phyloP scores from a whole-genome alignment of 2,888 invertebrate genomes.

The Hemistola chrysoprasaria region DNA sequence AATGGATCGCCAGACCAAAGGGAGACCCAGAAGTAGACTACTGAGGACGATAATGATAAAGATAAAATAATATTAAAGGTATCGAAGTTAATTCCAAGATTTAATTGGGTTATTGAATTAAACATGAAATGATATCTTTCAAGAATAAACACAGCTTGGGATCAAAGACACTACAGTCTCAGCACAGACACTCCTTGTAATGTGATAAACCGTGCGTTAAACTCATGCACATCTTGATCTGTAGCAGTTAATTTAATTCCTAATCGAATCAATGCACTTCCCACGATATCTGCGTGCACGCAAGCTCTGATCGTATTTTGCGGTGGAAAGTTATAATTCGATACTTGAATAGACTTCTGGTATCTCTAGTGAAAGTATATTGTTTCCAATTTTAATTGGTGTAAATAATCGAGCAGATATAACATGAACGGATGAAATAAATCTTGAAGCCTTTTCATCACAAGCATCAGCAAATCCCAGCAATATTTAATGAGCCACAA shows the following conservation, averaged over 20 bases:
- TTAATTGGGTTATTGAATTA: too few species aligned
- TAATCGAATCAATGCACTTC: conserved; percentile 63
- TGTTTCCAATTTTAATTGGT: conserved; percentile 3
- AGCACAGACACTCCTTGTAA: conserved; percentile 36
- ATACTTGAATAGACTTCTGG: conserved; percentile 16
- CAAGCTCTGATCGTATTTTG: conserved; percentile 34
- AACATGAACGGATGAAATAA: too few species aligned
- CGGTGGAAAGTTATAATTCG: conserved; percentile 21
- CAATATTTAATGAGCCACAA: conserved; percentile 7
- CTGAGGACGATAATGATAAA: too few species aligned
- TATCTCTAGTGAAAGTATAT: conserved; percentile 10
- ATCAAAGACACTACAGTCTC: conserved; percentile 22
- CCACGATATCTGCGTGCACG: conserved; percentile 47
- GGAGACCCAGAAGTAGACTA: too few species aligned
- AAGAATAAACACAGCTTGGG: conserved; percentile 13
- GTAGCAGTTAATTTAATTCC: conserved; percentile 55
- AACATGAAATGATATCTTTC: conserved; percentile 10
- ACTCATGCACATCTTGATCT: conserved; percentile 45
- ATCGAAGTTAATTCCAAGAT: too few species aligned
- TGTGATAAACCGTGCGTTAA: conserved; percentile 49
- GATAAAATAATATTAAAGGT: too few species aligned
- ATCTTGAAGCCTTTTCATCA: neutral
- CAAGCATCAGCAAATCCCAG: neutral
- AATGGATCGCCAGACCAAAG: too few species aligned
- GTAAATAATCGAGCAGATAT: neutral